Base-by-base conservation (phyloP, 2,113 vertebrate species). In the Eolophus roseicapilla region DNA sequence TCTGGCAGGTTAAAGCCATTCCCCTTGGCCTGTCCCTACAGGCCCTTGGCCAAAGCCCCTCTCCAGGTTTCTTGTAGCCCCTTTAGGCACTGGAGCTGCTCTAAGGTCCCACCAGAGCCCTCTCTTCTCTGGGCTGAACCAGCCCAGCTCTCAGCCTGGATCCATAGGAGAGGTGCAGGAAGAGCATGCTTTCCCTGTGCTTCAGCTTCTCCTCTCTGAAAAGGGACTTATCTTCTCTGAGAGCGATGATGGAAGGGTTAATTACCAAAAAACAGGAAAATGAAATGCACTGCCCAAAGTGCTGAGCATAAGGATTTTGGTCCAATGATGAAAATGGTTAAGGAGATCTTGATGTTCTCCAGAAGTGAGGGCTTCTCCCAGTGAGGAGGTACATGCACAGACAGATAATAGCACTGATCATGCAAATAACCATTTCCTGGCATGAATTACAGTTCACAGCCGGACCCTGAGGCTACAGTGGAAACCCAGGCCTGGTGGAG, bases 261-360 rank as follows among this genome's bases (percentile, higher is more conserved):
- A 94, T 73, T 39, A 62, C 8, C 14, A 79, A 79, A 84, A 46
- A 53, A 35, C 3, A 4, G 37, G 21, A 78, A 84, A 86, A 43
- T 9, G 3, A 67, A 31, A 52, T 63, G 52, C 16, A n/a, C 65
- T 52, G 52, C 35, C 57, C 13, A 20, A 64, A 91, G 50, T 18
- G 37, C n/a, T 53, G 70, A 81, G 25, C 3, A 2, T 12, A n/a
- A 57, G 33, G 62, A 47, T 73, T 95, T 76, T 68, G 67, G 70
- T 37, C 49, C 55, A 68, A 11, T 33, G 77, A 84, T 43, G 31
- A 84, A 62, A 73, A 50, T 3, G 52, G 29, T 43, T 81, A 17
- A 92, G 83, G 27, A 86, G 68, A 90, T 77, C 68, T 83, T 75
- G 80, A 86, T 86, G 82, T 90, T 91, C 82, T 75, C 50, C 88